These are phyloP conservation scores for Onychostruthus taczanowskii DNA, from an alignment of 2,113 vertebrate species.

Conservation along the genomic window DNA sequence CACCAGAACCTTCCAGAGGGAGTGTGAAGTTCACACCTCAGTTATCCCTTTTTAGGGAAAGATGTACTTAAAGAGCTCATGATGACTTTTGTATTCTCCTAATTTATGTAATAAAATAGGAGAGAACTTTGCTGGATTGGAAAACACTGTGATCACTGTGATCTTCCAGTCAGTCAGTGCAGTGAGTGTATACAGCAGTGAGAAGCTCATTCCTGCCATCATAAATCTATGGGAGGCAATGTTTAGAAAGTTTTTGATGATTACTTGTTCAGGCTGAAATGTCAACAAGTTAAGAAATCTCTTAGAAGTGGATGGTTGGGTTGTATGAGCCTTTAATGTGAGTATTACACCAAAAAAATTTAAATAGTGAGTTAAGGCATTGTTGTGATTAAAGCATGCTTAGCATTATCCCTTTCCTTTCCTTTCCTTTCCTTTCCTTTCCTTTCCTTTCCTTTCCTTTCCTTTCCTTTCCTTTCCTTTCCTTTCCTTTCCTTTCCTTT, in stretches of 20 bases:
- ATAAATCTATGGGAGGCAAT: background rate
- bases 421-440: too few relatives aligned
- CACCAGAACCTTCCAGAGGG: background rate
- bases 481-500: too few relatives aligned
- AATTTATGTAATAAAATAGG: background rate
- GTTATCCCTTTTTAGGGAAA: background rate
- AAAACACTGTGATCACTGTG: background rate
- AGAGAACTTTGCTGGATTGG: background rate
- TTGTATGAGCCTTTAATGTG: background rate
- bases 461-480: too few relatives aligned
- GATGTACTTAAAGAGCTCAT: background rate
- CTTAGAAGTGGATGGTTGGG: background rate
- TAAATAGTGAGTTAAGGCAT: background rate
- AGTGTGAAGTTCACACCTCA: background rate
- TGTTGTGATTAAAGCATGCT: background rate
- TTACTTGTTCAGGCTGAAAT: background rate
- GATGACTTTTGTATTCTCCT: background rate
- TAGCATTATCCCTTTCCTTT: background rate
- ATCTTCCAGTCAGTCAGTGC: background rate
- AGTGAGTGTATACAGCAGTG: background rate
- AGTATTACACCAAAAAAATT: background rate
- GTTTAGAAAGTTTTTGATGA: background rate
- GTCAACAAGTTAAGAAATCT: background rate
- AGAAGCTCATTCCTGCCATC: background rate
- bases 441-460: too few relatives aligned